Evolutionary conservation across 2,797 vertebrate species (phyloP).

Genomic region (Nasua narica): DNA sequence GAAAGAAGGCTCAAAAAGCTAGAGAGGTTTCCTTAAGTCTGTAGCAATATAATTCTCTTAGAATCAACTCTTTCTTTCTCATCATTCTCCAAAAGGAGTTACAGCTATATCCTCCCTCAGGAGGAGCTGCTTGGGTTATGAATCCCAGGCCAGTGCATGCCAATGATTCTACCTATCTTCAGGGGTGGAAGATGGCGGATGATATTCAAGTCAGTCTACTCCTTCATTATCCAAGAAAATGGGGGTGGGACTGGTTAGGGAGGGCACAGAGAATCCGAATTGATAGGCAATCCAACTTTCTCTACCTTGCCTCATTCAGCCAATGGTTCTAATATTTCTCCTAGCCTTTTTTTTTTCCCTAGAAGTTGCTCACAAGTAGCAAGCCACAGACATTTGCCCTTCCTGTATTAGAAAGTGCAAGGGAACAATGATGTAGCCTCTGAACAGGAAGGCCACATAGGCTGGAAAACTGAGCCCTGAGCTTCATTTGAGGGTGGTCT

Average conservation of each 20-base stretch:
- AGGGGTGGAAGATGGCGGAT: not conserved
- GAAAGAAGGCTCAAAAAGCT: not conserved
- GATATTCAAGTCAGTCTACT: not conserved
- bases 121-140: not conserved
- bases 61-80: not conserved
- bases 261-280: slow-evolving; percentile 4
- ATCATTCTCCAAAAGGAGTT: not conserved
- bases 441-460: not conserved
- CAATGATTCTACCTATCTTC: not conserved
- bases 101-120: not conserved
- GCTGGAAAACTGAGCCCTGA: not conserved
- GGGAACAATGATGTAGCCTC: not conserved
- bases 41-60: not conserved
- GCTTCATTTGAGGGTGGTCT: not conserved
- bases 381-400: not conserved
- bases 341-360: not conserved
- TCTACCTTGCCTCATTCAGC: not conserved
- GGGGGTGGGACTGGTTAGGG: not conserved
- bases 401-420: not conserved
- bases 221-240: not conserved
- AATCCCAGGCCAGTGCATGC: not conserved
- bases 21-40: not conserved
- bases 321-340: not conserved
- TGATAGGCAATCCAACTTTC: not conserved
- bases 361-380: not conserved